Evolutionary conservation across 2,113 vertebrate genomes (phyloP).

Genomic region (Nannobrachium achirus): DNA sequence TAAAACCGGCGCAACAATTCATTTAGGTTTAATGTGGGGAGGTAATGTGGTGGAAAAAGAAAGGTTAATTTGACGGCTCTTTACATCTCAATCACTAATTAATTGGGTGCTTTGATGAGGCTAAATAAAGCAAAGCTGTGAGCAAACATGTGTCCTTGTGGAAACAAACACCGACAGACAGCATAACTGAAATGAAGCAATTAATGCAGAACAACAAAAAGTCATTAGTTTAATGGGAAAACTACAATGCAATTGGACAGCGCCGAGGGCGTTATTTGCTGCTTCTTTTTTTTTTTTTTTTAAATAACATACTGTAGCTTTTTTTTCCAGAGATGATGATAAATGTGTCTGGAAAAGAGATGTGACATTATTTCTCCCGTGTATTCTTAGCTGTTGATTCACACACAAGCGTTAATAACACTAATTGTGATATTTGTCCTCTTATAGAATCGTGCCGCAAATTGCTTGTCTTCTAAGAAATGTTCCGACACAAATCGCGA

Average conservation of each 20-base stretch:
- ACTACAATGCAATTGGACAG: conserved; percentile 58
- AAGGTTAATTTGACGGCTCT: conserved; percentile 76
- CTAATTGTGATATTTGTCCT: conserved; percentile 45
- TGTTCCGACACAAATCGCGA: conserved; percentile 15
- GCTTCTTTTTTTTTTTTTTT: conserved; percentile 53
- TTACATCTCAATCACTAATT: conserved; percentile 71
- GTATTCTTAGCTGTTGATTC: conserved; percentile 12
- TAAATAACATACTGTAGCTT: conserved; percentile 12
- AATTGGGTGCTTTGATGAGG: conserved; percentile 66
- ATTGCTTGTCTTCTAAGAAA: conserved; percentile 28
- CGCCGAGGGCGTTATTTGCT: conserved; percentile 55
- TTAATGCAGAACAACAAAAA: conserved; percentile 72
- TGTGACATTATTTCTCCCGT: conserved; percentile 30
- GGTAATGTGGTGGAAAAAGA: conserved; percentile 78
- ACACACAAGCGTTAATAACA: conserved; percentile 39
- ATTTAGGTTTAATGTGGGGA: conserved; percentile 69
- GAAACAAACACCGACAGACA: conserved; percentile 69
- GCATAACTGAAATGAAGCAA: conserved; percentile 76
- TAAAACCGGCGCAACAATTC: conserved; percentile 35
- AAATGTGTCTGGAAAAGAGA: conserved; percentile 50
- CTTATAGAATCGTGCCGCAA: conserved; percentile 36
- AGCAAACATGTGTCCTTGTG: conserved; percentile 51
- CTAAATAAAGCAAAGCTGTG: conserved; percentile 70
- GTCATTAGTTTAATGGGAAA: conserved; percentile 79
- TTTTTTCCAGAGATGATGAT: conserved; percentile 41